These are phyloP conservation scores for Cyprinodon variegatus DNA, from an alignment of 2,113 vertebrate genomes.

Conservation along the genomic window DNA sequence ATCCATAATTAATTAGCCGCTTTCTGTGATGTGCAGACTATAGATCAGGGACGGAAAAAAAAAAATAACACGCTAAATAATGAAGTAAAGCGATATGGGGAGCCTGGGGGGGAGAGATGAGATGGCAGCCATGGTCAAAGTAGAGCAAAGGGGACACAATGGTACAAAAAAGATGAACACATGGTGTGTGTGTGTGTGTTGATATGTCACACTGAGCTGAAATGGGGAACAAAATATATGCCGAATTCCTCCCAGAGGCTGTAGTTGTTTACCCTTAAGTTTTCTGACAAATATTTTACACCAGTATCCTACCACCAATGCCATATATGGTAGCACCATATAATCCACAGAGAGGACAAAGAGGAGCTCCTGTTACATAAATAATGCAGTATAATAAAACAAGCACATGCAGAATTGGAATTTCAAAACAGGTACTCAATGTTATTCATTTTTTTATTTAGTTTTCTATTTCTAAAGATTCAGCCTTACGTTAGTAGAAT, in stretches of 20 bases:
- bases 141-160: slow-evolving; percentile 31
- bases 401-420: too few relatives aligned
- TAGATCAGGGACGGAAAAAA: slow-evolving; percentile 72
- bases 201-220: slow-evolving; percentile 23
- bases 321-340: background rate
- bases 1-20: slow-evolving; percentile 78
- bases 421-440: too few relatives aligned
- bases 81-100: slow-evolving; percentile 71
- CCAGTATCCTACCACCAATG: background rate
- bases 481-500: too few relatives aligned
- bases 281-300: slow-evolving; percentile 5
- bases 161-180: slow-evolving; percentile 52
- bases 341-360: background rate
- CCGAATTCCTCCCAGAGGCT: slow-evolving; percentile 17
- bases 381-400: background rate
- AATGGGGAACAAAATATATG: slow-evolving; percentile 28
- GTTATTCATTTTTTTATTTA: too few relatives aligned
- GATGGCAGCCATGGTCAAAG: slow-evolving; percentile 60
- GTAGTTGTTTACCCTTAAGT: slow-evolving; percentile 23
- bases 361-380: background rate
- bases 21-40: slow-evolving; percentile 74
- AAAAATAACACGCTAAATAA: slow-evolving; percentile 77
- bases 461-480: too few relatives aligned
- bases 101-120: slow-evolving; percentile 53
- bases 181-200: slow-evolving; percentile 21